These are phyloP conservation scores for Brachyistius frenatus DNA, from an alignment of 2,113 vertebrate genomes.

Conservation along the genomic window DNA sequence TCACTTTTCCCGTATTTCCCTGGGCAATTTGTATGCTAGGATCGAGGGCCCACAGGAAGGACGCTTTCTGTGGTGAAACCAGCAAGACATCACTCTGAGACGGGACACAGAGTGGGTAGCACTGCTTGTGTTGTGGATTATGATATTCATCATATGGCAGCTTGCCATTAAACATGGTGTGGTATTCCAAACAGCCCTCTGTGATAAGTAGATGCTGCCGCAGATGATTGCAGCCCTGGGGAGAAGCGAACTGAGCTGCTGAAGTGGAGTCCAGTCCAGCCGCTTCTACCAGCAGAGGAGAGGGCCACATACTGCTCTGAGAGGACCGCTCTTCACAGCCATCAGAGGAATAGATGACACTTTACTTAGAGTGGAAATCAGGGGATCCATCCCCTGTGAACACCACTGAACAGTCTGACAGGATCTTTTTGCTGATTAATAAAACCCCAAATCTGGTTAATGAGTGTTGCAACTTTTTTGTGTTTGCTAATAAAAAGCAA, in stretches of 20 bases:
- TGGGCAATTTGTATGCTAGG: conserved; percentile 19
- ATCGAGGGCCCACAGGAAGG: not conserved
- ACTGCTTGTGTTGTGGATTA: conserved; percentile 57
- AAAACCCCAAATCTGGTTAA: not conserved
- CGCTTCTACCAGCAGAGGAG: conserved; percentile 33
- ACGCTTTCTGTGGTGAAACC: conserved; percentile 22
- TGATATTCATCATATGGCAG: conserved; percentile 66
- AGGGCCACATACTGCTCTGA: conserved; percentile 41
- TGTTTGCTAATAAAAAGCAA: not conserved
- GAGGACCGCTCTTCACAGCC: conserved; percentile 59
- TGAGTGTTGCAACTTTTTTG: not conserved
- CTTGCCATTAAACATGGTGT: conserved; percentile 61
- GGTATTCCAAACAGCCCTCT: conserved; percentile 74
- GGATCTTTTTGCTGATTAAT: conserved; percentile 27
- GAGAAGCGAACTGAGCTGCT: conserved; percentile 62
- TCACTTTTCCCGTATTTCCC: conserved; percentile 11
- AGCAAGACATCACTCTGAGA: conserved; percentile 21
- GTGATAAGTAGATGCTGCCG: conserved; percentile 72
- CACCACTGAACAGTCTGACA: conserved; percentile 18
- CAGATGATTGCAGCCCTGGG: conserved; percentile 69
- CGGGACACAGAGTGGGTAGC: conserved; percentile 33
- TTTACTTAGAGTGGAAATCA: conserved; percentile 49
- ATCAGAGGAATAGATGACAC: conserved; percentile 65
- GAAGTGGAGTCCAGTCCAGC: conserved; percentile 48
- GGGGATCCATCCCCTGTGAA: conserved; percentile 32